Evolutionary conservation across 2,797 vertebrate species (phyloP), one percentile per base, ranked within the genome.

Genomic region (Gymnoscopelus braueri): DNA sequence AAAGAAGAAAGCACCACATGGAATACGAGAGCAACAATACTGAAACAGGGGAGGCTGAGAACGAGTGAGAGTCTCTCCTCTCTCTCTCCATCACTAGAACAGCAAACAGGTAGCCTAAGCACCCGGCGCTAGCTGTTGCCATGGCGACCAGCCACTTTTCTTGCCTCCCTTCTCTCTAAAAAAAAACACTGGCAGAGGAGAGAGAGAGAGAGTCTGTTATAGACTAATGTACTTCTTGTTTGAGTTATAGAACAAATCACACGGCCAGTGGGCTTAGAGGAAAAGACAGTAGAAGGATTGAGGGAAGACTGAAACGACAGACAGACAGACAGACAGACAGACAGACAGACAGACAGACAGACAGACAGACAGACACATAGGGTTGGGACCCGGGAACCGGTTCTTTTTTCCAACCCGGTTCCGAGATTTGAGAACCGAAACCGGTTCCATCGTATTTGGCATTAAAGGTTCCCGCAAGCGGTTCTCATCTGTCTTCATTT

Each of bases 81-180:
- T 51, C 47, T 51, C 58, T 60, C 35, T 60, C 58, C 29, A 35
- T 23, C 3, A 51, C 70, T 63, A 51, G 78, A 59, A 57, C 65
- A 72, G 50, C 3, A 6, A 76, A 75, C 90, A 85, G 85, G 86
- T 89, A 91, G 81, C 71, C 39, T 79, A 67, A 67, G 64, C 77
- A 84, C 80, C 73, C 83, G 72, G 81, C 78, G 81, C 78, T 85
- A 81, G 81, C 88, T 92, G 94, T 94, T 94, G 88, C 92, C 90
- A 92, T 94, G 93, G 93, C 75, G 94, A 93, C 91, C 67, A 72
- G 54, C 77, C 75, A 64, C 88, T 92, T 85, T 90, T 26, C 61
- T 51, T 61, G 11, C 35, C 51, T 47, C 60, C 39, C 19, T 74
- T 64, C 56, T 50, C 62, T 57, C 56, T 26, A 77, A 67, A 63